These are phyloP conservation scores for Listrodromus nycthemerus DNA, from an alignment of 2,888 invertebrate genomes.

Conservation along the genomic window DNA sequence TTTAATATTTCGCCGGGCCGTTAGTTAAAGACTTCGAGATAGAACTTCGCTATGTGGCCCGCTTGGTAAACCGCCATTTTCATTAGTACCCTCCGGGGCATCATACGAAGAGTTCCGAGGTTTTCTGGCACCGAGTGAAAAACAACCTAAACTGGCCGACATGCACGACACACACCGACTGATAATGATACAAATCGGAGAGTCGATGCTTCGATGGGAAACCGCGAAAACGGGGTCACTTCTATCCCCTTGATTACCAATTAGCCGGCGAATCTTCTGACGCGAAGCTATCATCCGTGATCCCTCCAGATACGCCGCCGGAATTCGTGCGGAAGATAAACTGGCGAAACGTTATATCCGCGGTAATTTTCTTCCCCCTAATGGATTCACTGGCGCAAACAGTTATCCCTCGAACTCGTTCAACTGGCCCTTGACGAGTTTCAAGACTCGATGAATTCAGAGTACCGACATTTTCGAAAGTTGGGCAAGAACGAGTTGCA, in stretches of 20 bases:
- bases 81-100: slow-evolving; percentile 65
- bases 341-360: background rate
- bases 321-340: background rate
- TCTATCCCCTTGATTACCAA: slow-evolving; percentile 55
- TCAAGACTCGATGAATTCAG: background rate
- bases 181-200: slow-evolving; percentile 40
- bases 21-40: slow-evolving; percentile 54
- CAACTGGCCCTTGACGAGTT: background rate
- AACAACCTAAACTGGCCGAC: slow-evolving; percentile 35
- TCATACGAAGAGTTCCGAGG: slow-evolving; percentile 57
- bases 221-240: slow-evolving; percentile 42
- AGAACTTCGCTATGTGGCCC: slow-evolving; percentile 50
- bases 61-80: slow-evolving; percentile 67
- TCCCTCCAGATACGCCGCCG: background rate
- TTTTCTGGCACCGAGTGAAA: slow-evolving; percentile 63
- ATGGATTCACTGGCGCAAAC: slow-evolving; percentile 13
- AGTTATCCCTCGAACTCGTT: background rate
- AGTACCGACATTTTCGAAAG: background rate
- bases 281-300: slow-evolving; percentile 7
- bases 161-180: slow-evolving; percentile 5
- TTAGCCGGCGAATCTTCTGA: slow-evolving; percentile 12
- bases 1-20: slow-evolving; percentile 66
- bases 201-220: slow-evolving; percentile 24
- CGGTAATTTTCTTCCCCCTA: background rate
- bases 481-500: too few species aligned